Evolutionary conservation across 2,113 vertebrate genomes (phyloP).

Genomic region (Sitta europaea): DNA sequence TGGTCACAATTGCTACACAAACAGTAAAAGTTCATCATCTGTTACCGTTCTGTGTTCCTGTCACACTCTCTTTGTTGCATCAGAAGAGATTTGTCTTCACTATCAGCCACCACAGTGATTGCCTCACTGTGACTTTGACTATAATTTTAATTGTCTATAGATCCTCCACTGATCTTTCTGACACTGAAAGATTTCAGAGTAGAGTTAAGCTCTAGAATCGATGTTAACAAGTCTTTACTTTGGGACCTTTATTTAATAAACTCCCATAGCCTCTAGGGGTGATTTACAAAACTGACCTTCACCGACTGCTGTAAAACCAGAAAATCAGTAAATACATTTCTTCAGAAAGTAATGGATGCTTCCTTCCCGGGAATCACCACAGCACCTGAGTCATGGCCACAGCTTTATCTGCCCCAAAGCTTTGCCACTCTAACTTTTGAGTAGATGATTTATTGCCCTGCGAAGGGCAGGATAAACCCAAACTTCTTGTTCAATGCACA

Average conservation of each 20-base stretch:
- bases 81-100: not conserved
- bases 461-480: not conserved
- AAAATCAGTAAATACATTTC: not conserved
- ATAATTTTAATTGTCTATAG: conserved; percentile 29
- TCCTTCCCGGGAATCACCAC: not conserved
- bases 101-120: not conserved
- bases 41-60: not conserved
- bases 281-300: conserved; percentile 9
- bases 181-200: not conserved
- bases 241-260: not conserved
- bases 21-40: not conserved
- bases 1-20: not conserved
- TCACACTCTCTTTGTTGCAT: not conserved
- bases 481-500: not conserved
- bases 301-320: not conserved
- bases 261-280: not conserved
- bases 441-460: not conserved
- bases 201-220: not conserved
- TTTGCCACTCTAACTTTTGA: not conserved
- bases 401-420: not conserved
- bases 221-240: conserved; percentile 29
- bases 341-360: not conserved
- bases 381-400: not conserved
- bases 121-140: not conserved
- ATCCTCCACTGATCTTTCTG: not conserved